Conservation (phyloP, 2,888 invertebrate genomes). For the Hybos culiciformis region DNA sequence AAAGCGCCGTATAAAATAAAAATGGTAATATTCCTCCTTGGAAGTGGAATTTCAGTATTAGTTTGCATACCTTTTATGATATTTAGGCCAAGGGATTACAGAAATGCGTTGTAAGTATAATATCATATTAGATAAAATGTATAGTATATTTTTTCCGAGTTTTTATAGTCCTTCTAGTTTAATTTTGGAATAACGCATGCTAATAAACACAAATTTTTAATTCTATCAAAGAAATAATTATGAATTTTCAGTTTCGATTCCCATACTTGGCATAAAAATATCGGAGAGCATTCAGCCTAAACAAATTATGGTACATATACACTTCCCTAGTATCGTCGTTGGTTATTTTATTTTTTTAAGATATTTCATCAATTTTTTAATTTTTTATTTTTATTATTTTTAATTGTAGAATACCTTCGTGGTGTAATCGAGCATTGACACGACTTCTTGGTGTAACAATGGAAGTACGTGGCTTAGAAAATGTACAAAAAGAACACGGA, state of each 20-base stretch:
- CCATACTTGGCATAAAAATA: too few relatives aligned
- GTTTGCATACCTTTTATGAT: conserved; percentile 64
- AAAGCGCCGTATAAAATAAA: conserved; percentile 58
- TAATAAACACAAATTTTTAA: too few relatives aligned
- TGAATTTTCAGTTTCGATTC: too few relatives aligned
- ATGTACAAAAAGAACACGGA: conserved; percentile 59
- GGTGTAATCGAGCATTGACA: conserved; percentile 41
- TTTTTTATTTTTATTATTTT: conserved; percentile 4
- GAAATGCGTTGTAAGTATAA: conserved; percentile 63
- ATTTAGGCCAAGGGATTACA: conserved; percentile 53
- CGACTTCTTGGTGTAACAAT: conserved; percentile 49
- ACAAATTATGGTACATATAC: too few relatives aligned
- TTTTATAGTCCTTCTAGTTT: too few relatives aligned
- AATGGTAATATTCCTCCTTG: conserved; percentile 47
- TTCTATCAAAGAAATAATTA: too few relatives aligned
- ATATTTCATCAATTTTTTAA: conserved; percentile 1
- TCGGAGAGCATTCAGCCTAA: too few relatives aligned
- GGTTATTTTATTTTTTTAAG: neutral
- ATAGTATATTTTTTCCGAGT: neutral
- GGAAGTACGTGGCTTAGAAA: conserved; percentile 59
- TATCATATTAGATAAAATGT: neutral
- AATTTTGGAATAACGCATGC: too few relatives aligned
- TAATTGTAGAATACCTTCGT: conserved; percentile 52
- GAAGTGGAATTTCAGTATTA: conserved; percentile 44
- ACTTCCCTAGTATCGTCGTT: too few relatives aligned